Percentiles rank a stretch among this genome's conserved stretches.
Conservation (phyloP, 1,140 invertebrate genomes). For the Rhizoglyphus robini region DNA sequence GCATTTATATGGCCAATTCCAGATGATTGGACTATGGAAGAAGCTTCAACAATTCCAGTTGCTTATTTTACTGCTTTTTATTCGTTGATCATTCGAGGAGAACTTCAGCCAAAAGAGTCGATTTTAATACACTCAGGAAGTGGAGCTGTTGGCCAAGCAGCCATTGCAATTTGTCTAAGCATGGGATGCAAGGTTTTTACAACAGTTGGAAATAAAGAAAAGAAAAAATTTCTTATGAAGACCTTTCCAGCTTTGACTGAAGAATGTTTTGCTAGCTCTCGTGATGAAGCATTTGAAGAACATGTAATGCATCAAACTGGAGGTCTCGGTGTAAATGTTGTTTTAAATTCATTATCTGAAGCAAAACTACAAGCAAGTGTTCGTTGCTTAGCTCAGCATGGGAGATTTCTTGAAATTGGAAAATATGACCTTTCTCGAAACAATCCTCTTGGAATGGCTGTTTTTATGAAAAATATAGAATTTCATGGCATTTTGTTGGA, state of each 20-base stretch:
- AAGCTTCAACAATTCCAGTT: conserved; percentile 84
- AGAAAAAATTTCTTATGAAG: conserved; percentile 37
- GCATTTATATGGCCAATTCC: conserved; percentile 84
- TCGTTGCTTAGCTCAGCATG: conserved; percentile 71
- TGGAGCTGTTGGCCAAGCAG: conserved; percentile 87
- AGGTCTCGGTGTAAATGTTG: conserved; percentile 69
- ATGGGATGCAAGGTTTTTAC: conserved; percentile 72
- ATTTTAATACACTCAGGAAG: conserved; percentile 89
- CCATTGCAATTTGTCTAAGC: conserved; percentile 75
- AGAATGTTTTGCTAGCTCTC: conserved; percentile 41
- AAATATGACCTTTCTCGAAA: conserved; percentile 92
- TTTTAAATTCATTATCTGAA: conserved; percentile 82
- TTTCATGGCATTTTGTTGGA: conserved; percentile 94
- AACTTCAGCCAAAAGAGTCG: conserved; percentile 61
- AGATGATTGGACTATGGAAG: conserved; percentile 66
- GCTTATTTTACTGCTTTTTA: conserved; percentile 66
- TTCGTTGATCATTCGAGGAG: conserved; percentile 55
- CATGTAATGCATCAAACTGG: conserved; percentile 33
- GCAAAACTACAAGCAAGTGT: conserved; percentile 78
- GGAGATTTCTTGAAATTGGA: conserved; percentile 89
- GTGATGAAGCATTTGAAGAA: conserved; percentile 42
- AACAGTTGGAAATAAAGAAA: conserved; percentile 46
- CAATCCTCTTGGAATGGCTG: conserved; percentile 72
- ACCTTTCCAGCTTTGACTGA: conserved; percentile 39
- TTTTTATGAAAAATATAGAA: conserved; percentile 86